phyloP scores from a whole-genome alignment of 2,888 invertebrate genomes.

The Drosophila gaucha region DNA sequence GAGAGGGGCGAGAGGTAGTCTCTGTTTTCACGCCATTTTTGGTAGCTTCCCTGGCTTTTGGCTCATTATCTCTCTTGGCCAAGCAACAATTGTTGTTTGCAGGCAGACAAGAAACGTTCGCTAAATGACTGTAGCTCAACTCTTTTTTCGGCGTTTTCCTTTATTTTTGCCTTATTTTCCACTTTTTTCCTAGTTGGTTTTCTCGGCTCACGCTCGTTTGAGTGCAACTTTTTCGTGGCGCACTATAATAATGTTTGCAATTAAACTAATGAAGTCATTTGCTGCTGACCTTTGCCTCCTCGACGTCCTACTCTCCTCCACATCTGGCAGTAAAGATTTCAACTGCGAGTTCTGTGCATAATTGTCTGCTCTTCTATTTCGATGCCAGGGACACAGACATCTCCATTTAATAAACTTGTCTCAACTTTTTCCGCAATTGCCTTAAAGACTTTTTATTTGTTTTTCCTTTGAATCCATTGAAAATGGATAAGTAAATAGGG shows the following conservation, averaged over 20 bases:
- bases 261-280: conserved; percentile 80
- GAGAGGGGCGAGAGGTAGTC: neutral
- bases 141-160: conserved; percentile 5
- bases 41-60: conserved; percentile 32
- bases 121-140: conserved; percentile 55
- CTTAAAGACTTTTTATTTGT: conserved; percentile 11
- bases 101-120: conserved; percentile 30
- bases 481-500: too few species aligned
- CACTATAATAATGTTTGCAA: conserved; percentile 70
- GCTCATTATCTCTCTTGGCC: conserved; percentile 53
- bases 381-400: neutral
- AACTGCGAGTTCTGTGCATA: conserved; percentile 14
- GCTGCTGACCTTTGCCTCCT: conserved; percentile 24
- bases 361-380: conserved; percentile 12
- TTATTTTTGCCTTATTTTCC: neutral
- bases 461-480: too few species aligned
- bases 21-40: conserved; percentile 48
- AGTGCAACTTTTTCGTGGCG: conserved; percentile 49
- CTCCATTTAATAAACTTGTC: conserved; percentile 30
- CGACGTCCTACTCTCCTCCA: too few species aligned
- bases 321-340: neutral
- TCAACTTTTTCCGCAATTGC: conserved; percentile 29
- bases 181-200: neutral
- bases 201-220: conserved; percentile 6
- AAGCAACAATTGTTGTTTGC: conserved; percentile 52